Base-by-base conservation (phyloP, 1,140 invertebrate species). In the Halyomorpha halys region DNA sequence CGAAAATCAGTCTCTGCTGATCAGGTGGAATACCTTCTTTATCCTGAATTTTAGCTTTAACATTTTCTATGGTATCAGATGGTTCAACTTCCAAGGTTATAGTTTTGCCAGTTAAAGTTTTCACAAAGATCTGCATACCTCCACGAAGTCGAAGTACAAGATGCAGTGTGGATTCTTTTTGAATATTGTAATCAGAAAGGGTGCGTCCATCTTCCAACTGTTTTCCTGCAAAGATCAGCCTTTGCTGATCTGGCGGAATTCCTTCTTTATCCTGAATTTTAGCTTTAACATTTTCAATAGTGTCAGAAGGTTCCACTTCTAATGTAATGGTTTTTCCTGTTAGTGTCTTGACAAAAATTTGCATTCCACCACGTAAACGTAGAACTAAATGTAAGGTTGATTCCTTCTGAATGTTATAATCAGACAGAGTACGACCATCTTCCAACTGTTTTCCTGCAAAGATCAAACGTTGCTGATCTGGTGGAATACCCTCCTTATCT, bases 281-380 rank as follows among this genome's bases (percentile, higher is more conserved):
- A 0, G 86, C 83, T 65, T 89, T 89, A 0, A 87, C 85, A 76
- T 88, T 87, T 66, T 87, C 84, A 71, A 87, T 87, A 0, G 83
- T 85, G 71, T 89, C 86, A 19, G 82, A 85, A 0, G 85, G 77
- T 71, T 88, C 84, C 9, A 87, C 86, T 73, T 87, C 86, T 19
- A 90, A 80, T 67, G 87, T 90, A 74, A 90, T 91, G 70, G 89
- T 91, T 75, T 92, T 92, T 67, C 89, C 89, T 70, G 87, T 91
- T 9, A 91, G 77, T 69, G 87, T 90, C 76, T 90, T 90, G 5
- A 91, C 89, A 74, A 90, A 90, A 72, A 90, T 90, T 77, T 80
- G 86, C 86, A 80, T 91, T 69, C 86, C 80, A 74, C 86, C 76
- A 75, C 84, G 74, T 3, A 86, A 74, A 66, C 84, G 75, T 1